Base-by-base conservation (phyloP, 2,113 vertebrate species). In the Hemiscyllium ocellatum region DNA sequence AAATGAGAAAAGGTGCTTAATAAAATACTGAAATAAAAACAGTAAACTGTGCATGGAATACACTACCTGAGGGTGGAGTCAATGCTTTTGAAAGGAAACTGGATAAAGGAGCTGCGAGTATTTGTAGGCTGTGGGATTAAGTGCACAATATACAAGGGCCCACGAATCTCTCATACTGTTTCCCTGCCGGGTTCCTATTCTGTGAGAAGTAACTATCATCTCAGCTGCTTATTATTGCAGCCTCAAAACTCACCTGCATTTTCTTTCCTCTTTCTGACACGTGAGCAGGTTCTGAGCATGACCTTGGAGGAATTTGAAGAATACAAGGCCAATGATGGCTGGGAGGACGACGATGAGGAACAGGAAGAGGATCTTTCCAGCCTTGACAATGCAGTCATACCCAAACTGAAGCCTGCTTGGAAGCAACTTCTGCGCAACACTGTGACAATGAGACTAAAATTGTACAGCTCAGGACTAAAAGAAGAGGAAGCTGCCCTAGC, bases 221-320 rank as follows among this genome's bases (percentile, higher is more conserved):
- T 76, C 72, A 52, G n/a, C 80, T 87, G 83, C 42, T 95, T 22
- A 56, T 37, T 15, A 95, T 42, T 72, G 24, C 83, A 85, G 47
- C 22, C 22, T 3, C 3, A 52, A 76, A 52, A 33, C 26, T 65
- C 87, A 93, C 33, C 52, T 52, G 2, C 72, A 47, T 76, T 70
- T 42, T 96, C 37, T 10, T n/a, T 26, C 70, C 42, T 42, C 95
- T 83, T 33, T 69, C 86, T 22, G 24, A 7, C 70, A 29, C 26
- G 66, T 66, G n/a, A 65, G 26, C 96, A 99, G 99, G 97, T 99
- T 91, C 96, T 99, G 29, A 98, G 97, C 96, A 98, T 99, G 99
- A 97, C 98, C 4, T 95, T 96, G 52, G 97, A 98, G 8, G 98
- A 99, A 96, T 98, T 99, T 96, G 97, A 96, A 70, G 97, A 98